Evolutionary conservation across 2,113 vertebrate species (phyloP).

Genomic region (Entomyzon cyanotis): DNA sequence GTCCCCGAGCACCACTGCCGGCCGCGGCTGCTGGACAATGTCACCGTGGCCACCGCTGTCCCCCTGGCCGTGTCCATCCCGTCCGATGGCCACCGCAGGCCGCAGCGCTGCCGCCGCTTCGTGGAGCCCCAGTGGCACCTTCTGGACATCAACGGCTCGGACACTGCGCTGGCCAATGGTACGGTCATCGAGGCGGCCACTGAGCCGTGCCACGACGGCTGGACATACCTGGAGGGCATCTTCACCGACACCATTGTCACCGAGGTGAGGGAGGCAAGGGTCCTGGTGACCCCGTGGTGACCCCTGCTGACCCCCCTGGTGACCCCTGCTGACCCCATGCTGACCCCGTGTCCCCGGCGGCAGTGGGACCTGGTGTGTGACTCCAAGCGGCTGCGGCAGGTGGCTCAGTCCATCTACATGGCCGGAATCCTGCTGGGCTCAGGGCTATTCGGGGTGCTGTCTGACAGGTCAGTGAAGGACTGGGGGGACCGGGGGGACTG

Average conservation of each 20-base stretch:
- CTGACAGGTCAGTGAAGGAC: neutral
- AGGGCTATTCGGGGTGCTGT: neutral
- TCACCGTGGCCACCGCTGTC: neutral
- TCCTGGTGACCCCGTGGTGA: accelerated
- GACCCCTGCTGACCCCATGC: too few species aligned
- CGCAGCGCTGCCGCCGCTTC: conserved; percentile 66
- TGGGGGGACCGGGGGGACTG: neutral
- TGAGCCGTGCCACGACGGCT: neutral
- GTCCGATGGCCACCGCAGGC: neutral
- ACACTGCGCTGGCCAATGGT: neutral
- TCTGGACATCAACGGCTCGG: neutral
- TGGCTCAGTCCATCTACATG: neutral
- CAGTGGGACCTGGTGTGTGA: neutral
- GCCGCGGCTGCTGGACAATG: neutral
- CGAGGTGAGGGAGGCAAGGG: neutral
- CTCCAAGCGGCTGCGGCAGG: neutral
- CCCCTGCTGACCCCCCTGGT: too few species aligned
- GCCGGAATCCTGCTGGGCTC: neutral
- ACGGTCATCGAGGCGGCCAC: neutral
- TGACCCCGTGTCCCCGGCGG: neutral
- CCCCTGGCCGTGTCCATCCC: neutral
- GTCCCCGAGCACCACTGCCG: neutral
- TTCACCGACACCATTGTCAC: neutral
- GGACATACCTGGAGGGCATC: neutral
- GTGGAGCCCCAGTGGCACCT: neutral